Evolutionary conservation across 2,797 vertebrate genomes (phyloP), one percentile per base, ranked within the genome.

Genomic region (Crotalus adamanteus): DNA sequence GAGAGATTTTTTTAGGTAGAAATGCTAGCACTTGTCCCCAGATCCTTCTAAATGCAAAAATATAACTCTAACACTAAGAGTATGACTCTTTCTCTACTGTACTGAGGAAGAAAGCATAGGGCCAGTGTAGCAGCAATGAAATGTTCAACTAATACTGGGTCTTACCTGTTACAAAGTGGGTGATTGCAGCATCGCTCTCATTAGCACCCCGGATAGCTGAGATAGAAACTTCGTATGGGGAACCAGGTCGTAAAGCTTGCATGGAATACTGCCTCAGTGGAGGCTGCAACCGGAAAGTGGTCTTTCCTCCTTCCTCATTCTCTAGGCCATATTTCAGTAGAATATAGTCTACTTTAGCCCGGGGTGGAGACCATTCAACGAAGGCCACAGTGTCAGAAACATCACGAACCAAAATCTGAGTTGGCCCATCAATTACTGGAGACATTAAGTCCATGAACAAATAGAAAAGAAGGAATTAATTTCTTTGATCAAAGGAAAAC

Each of bases 371-470:
- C 99, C 99, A 99, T 96, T 99, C 99, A 95, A 99, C 99, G 51
- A 99, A 99, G 47, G 99, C 99, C 95, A 99, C 99, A 0, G 99
- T 99, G 97, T 99, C 99, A 0, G 99, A 99, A 94, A 99, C 98
- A 0, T 99, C 99, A 14, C 99, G 98, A 93, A 99, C 98, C 65
- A 99, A 95, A 96, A 99, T 98, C 97, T 98, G 98, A 0, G 98
- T 98, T 0, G 99, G 99, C 14, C 99, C 98, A 0, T 99, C 99
- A 1, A 99, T 99, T 96, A 98, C 99, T 99, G 97, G 14, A 83
- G 16, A 53, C 78, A 87, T 57, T 57, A 85, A 83, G 83, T 73
- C 22, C 16, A 28, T 56, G 31, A 47, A 92, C 14, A 65, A 31
- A 25, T 85, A 0, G 89, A 73, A 51, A 42, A 87, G 85, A 92